phyloP scores from a whole-genome alignment of 2,888 invertebrate genomes.

The Yponomeuta plumbellus region DNA sequence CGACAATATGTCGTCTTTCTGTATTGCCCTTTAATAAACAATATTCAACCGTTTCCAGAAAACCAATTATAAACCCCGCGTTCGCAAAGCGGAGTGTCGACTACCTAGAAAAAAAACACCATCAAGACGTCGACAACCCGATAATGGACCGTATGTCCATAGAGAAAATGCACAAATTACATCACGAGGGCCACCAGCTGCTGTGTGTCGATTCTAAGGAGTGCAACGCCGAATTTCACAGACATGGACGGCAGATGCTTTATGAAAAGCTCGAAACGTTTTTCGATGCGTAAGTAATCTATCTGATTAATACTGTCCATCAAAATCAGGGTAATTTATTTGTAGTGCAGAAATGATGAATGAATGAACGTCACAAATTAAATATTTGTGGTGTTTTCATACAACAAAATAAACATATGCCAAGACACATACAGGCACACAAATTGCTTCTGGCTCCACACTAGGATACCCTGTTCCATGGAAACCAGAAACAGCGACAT shows the following conservation, averaged over 20 bases:
- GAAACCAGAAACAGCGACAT: too few species aligned
- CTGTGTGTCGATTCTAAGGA: constrained; percentile 37
- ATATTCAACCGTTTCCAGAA: constrained; percentile 36
- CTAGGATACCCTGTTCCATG: too few species aligned
- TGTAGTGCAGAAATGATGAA: too few species aligned
- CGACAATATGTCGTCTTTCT: too few species aligned
- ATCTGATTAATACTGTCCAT: neutral
- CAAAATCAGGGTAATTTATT: too few species aligned
- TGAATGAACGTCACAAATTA: too few species aligned
- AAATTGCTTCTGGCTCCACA: too few species aligned
- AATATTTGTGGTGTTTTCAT: too few species aligned
- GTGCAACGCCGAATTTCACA: constrained; percentile 69
- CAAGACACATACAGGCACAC: too few species aligned
- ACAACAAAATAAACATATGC: too few species aligned
- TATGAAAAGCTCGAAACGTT: constrained; percentile 80
- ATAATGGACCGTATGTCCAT: constrained; percentile 28
- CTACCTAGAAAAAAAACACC: constrained; percentile 21
- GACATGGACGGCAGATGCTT: constrained; percentile 77
- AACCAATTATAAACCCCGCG: constrained; percentile 60
- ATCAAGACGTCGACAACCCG: constrained; percentile 17
- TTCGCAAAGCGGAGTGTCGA: constrained; percentile 65
- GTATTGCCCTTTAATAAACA: too few species aligned
- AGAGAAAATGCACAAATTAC: constrained; percentile 52
- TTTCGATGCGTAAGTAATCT: constrained; percentile 77
- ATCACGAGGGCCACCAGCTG: constrained; percentile 39